A percentile compares a stretch with the other conserved stretches of the same genome.
Evolutionary conservation across 2,888 invertebrate genomes (phyloP).

Genomic region (Eupeodes luniger): DNA sequence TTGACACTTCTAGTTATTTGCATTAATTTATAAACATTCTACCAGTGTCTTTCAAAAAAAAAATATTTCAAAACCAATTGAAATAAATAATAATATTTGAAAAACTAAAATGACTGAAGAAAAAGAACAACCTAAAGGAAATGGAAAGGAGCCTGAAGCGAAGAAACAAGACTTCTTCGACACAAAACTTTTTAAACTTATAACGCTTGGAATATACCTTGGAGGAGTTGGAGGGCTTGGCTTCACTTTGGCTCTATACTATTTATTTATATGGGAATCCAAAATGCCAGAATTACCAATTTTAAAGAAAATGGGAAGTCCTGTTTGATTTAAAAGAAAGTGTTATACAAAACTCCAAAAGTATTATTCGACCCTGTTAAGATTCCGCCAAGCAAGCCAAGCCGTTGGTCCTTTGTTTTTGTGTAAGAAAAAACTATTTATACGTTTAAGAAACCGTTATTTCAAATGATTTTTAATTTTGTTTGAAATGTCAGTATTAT

Average conservation of each 20-base stretch:
- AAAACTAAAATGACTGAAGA: constrained; percentile 46
- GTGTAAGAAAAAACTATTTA: background rate
- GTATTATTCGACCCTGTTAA: constrained; percentile 25
- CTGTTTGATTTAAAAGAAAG: background rate
- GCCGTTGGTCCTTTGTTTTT: background rate
- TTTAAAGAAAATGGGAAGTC: constrained; percentile 77
- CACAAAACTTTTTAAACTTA: constrained; percentile 81
- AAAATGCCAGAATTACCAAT: constrained; percentile 82
- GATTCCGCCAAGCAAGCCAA: background rate
- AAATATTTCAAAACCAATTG: background rate
- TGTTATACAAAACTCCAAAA: constrained; percentile 6
- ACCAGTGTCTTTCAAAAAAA: background rate
- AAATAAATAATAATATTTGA: background rate
- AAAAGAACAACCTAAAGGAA: constrained; percentile 52
- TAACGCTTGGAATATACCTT: constrained; percentile 81
- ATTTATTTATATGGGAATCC: constrained; percentile 83
- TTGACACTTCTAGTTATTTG: constrained; percentile 25
- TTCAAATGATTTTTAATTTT: too few relatives aligned
- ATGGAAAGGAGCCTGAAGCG: constrained; percentile 71
- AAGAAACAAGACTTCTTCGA: constrained; percentile 81
- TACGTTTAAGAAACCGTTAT: background rate
- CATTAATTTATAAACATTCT: constrained; percentile 23
- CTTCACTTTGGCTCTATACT: constrained; percentile 81
- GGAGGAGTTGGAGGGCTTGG: constrained; percentile 82
- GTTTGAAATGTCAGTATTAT: too few relatives aligned